Evolutionary conservation across 2,797 vertebrate species (phyloP).

Genomic region (Gephyroberyx darwinii): DNA sequence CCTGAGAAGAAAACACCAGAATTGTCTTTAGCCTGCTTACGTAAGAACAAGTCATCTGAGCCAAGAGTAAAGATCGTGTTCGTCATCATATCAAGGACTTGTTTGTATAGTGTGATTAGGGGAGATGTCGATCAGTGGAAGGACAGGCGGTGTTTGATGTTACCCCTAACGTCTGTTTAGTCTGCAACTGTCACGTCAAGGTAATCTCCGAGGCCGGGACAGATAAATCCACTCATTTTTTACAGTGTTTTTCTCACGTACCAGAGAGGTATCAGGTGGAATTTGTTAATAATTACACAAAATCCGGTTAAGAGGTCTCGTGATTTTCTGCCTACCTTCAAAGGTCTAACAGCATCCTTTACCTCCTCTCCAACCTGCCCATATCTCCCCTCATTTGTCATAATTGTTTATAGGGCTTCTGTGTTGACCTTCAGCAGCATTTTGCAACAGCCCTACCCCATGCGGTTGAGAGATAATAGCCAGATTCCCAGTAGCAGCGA

Average conservation of each 20-base stretch:
- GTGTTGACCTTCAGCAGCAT: slow-evolving; percentile 57
- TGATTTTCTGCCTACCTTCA: slow-evolving; percentile 10
- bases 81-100: slow-evolving; percentile 21
- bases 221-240: slow-evolving; percentile 38
- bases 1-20: slow-evolving; percentile 52
- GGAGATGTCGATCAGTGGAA: slow-evolving; percentile 9
- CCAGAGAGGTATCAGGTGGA: slow-evolving; percentile 4
- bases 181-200: not conserved
- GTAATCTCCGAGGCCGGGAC: not conserved
- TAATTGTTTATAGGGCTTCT: slow-evolving; percentile 22
- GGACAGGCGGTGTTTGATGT: slow-evolving; percentile 3
- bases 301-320: not conserved
- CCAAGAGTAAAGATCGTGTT: slow-evolving; percentile 42
- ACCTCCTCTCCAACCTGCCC: not conserved
- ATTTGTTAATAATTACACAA: slow-evolving; percentile 58
- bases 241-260: slow-evolving; percentile 16
- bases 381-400: slow-evolving; percentile 12
- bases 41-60: slow-evolving; percentile 40
- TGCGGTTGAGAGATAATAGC: slow-evolving; percentile 65
- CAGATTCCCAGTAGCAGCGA: slow-evolving; percentile 65
- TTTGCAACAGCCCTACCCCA: slow-evolving; percentile 63
- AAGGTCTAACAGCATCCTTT: slow-evolving; percentile 9
- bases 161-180: not conserved
- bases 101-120: slow-evolving; percentile 40
- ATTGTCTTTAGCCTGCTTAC: slow-evolving; percentile 40